phyloP scores from a whole-genome alignment of 2,888 invertebrate species.

The Pterostichus madidus region DNA sequence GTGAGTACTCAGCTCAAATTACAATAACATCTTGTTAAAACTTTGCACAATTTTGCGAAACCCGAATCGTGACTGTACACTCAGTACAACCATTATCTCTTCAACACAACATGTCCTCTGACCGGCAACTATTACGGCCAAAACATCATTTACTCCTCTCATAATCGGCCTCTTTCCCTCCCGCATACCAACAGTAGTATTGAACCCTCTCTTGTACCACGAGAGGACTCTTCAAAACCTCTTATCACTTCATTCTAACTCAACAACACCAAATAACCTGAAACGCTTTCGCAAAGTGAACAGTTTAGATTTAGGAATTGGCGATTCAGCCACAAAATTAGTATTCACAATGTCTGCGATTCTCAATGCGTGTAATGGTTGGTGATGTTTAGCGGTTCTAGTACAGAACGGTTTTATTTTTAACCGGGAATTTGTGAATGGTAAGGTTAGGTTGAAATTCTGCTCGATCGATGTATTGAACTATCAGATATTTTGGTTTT shows the following conservation, averaged over 20 bases:
- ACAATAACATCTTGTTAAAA: conserved; percentile 1
- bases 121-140: conserved; percentile 50
- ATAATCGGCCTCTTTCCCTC: conserved; percentile 31
- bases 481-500: neutral
- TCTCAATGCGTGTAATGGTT: neutral
- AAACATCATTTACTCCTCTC: conserved; percentile 48
- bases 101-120: conserved; percentile 45
- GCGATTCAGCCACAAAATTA: neutral
- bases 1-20: neutral
- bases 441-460: neutral
- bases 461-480: neutral
- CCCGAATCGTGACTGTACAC: conserved; percentile 5
- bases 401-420: neutral
- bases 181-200: neutral
- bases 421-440: neutral
- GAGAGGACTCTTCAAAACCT: neutral
- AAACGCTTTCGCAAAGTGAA: neutral
- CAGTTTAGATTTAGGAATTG: neutral
- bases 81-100: conserved; percentile 14
- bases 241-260: too few species aligned
- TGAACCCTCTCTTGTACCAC: conserved; percentile 20
- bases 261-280: too few species aligned
- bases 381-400: neutral
- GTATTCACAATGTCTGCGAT: conserved; percentile 2
- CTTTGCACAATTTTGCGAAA: neutral